Evolutionary conservation across 2,113 vertebrate species (phyloP).

Genomic region (Austrofundulus limnaeus): DNA sequence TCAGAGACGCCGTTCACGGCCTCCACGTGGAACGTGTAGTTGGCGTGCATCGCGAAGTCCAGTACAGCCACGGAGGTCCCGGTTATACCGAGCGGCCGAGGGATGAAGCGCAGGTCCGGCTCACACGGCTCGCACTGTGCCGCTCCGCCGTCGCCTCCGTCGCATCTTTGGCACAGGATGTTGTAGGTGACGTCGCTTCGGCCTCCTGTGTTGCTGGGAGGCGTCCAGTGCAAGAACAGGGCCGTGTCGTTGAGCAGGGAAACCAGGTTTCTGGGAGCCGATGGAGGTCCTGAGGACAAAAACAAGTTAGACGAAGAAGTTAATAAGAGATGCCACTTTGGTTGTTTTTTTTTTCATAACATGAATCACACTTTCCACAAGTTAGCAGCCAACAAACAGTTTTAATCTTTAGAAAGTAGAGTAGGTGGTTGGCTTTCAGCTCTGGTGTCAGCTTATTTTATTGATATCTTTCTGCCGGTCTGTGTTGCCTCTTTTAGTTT

Average conservation of each 20-base stretch:
- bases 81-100: constrained; percentile 85
- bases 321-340: background rate
- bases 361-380: constrained; percentile 9
- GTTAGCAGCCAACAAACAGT: constrained; percentile 1
- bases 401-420: constrained; percentile 7
- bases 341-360: background rate
- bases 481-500: constrained; percentile 4
- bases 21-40: constrained; percentile 97
- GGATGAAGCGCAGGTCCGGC: constrained; percentile 89
- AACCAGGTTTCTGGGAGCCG: constrained; percentile 85
- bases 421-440: constrained; percentile 24
- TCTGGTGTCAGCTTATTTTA: constrained; percentile 18
- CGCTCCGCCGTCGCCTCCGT: constrained; percentile 48
- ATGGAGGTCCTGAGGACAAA: constrained; percentile 83
- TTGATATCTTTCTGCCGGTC: background rate
- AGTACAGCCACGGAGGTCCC: constrained; percentile 90
- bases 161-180: constrained; percentile 90
- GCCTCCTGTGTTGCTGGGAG: constrained; percentile 90
- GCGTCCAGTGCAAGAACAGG: constrained; percentile 94
- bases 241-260: constrained; percentile 96
- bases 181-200: constrained; percentile 94
- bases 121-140: constrained; percentile 89
- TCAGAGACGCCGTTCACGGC: constrained; percentile 93
- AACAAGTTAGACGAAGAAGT: background rate
- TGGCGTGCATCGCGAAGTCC: constrained; percentile 89